phyloP scores from a whole-genome alignment of 30 jellyfish, hydroid and myxozoan genomes.

The Cassiopea andromeda region DNA sequence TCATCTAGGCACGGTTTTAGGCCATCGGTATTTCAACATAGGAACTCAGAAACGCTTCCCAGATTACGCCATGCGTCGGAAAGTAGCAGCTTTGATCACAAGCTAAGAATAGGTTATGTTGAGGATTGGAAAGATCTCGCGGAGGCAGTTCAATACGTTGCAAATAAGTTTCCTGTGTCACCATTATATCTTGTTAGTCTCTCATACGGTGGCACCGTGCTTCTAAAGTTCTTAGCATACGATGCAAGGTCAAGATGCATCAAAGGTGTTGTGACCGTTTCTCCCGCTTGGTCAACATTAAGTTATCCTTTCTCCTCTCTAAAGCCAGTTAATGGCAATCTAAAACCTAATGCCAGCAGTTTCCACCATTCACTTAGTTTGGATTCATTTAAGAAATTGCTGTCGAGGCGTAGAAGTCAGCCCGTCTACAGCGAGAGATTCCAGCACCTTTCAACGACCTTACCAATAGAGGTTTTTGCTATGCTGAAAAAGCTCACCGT shows the following conservation, averaged over 20 bases:
- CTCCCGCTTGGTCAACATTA: slow-evolving; percentile 63
- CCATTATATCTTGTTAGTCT: slow-evolving; percentile 31
- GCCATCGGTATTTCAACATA: slow-evolving; percentile 42
- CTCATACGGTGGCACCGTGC: slow-evolving; percentile 63
- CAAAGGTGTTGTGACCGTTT: slow-evolving; percentile 55
- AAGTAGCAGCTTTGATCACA: neutral
- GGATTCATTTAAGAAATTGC: slow-evolving; percentile 15
- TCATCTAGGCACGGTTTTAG: slow-evolving; percentile 46
- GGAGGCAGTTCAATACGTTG: slow-evolving; percentile 37
- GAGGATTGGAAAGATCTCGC: slow-evolving; percentile 42
- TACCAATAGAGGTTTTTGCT: slow-evolving; percentile 54
- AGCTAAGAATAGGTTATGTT: neutral
- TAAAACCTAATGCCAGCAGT: neutral
- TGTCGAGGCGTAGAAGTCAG: slow-evolving; percentile 3
- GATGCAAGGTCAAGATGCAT: slow-evolving; percentile 30
- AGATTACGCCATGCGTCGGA: slow-evolving; percentile 31
- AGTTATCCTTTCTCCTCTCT: neutral
- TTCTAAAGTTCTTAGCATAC: slow-evolving; percentile 25
- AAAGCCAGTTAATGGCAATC: neutral
- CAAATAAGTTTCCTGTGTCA: slow-evolving; percentile 40
- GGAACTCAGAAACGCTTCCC: slow-evolving; percentile 35
- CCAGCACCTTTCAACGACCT: slow-evolving; percentile 15
- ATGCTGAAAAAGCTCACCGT: slow-evolving; percentile 38
- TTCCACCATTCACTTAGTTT: slow-evolving; percentile 29
- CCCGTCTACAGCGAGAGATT: neutral